Percentiles rank a stretch among this genome's conserved stretches.
Conservation (phyloP, 2,797 vertebrate species). For the Aphelocoma californica region DNA sequence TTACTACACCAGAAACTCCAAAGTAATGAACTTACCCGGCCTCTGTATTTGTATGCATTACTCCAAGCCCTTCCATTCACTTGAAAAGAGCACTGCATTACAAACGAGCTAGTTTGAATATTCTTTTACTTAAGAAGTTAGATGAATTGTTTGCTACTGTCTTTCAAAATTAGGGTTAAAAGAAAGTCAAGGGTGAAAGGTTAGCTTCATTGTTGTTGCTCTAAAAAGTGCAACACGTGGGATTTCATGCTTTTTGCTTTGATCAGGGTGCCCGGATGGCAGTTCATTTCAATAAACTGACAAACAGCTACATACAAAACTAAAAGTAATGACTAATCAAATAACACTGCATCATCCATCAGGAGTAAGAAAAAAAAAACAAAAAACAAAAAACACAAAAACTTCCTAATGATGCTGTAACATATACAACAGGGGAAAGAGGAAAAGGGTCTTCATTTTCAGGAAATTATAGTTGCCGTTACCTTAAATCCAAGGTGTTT, state of each 20-base stretch:
- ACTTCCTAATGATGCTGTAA: neutral
- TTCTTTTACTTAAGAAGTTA: slow-evolving; percentile 45
- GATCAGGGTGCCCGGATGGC: neutral
- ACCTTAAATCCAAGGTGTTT: neutral
- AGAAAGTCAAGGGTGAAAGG: slow-evolving; percentile 54
- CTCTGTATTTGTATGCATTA: slow-evolving; percentile 38
- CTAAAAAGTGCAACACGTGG: slow-evolving; percentile 9
- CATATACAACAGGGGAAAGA: neutral
- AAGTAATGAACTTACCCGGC: slow-evolving; percentile 64
- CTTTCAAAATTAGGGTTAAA: slow-evolving; percentile 58
- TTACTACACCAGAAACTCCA: slow-evolving; percentile 9
- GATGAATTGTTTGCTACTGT: slow-evolving; percentile 32
- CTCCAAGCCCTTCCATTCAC: neutral
- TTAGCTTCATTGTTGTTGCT: slow-evolving; percentile 30
- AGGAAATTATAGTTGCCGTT: neutral
- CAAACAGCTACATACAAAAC: neutral
- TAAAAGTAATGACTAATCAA: slow-evolving; percentile 14
- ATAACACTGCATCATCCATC: neutral
- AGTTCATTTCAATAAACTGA: slow-evolving; percentile 3
- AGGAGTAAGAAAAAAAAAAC: neutral
- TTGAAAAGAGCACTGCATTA: slow-evolving; percentile 45
- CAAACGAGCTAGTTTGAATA: slow-evolving; percentile 49
- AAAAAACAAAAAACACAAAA: neutral
- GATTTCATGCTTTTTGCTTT: slow-evolving; percentile 41
- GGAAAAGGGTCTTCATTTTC: neutral